A percentile compares a stretch with the other conserved stretches of the same genome.
Evolutionary conservation across 2,888 invertebrate genomes (phyloP).

Genomic region (Cheilosia vernalis): DNA sequence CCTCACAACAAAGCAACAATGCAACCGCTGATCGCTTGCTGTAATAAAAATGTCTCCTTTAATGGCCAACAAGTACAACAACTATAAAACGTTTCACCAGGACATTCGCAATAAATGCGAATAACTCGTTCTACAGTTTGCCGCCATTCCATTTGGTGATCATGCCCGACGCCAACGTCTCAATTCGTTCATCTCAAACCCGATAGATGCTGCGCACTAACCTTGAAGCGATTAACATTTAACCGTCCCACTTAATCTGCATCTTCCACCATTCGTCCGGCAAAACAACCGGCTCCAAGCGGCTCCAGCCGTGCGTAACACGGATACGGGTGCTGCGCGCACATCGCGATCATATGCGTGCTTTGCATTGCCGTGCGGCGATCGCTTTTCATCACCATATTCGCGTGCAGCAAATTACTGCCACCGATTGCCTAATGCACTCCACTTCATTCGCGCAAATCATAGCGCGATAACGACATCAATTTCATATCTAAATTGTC

Average conservation of each 20-base stretch:
- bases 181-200: constrained; percentile 50
- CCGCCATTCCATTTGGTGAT: constrained; percentile 41
- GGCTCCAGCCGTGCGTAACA: constrained; percentile 34
- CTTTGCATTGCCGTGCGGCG: constrained; percentile 32
- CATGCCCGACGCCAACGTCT: constrained; percentile 70
- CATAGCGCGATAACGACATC: constrained; percentile 49
- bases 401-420: constrained; percentile 68
- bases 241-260: constrained; percentile 35
- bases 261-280: not conserved
- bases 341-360: constrained; percentile 17
- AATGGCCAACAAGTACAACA: no score
- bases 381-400: constrained; percentile 63
- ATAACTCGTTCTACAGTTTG: constrained; percentile 27
- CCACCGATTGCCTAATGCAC: constrained; percentile 66
- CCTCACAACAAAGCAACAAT: no score
- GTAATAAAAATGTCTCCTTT: no score
- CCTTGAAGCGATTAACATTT: constrained; percentile 63
- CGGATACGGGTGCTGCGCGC: constrained; percentile 49
- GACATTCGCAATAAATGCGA: not conserved
- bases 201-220: constrained; percentile 45
- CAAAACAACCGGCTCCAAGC: constrained; percentile 4
- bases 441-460: constrained; percentile 54
- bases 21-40: no score
- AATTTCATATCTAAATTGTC: constrained; percentile 71
- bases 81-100: not conserved